These are phyloP conservation scores for Huso huso DNA, from an alignment of 2,797 vertebrate genomes.

Conservation along the genomic window DNA sequence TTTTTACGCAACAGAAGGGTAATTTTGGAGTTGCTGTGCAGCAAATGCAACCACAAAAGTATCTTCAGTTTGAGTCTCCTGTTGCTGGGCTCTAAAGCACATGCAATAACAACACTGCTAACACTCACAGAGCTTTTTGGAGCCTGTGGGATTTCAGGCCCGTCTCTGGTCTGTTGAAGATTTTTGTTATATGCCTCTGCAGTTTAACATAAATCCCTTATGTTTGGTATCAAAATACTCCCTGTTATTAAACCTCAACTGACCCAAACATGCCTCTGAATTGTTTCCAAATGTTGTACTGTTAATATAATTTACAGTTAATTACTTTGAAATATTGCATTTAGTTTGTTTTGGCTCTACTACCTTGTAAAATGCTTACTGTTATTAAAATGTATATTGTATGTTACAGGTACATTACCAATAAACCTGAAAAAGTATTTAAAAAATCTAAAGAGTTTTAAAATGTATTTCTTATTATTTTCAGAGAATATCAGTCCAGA, in stretches of 20 bases:
- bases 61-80: neutral
- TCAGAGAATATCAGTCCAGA: conserved; percentile 96
- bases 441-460: too few relatives aligned
- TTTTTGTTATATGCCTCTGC: conserved; percentile 24
- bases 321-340: conserved; percentile 26
- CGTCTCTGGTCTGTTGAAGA: conserved; percentile 15
- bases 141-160: conserved; percentile 14
- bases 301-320: conserved; percentile 31
- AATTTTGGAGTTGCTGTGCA: neutral
- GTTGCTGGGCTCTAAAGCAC: neutral
- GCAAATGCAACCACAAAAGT: neutral
- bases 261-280: conserved; percentile 26
- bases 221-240: conserved; percentile 33
- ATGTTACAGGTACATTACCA: neutral
- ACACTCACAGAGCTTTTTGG: neutral
- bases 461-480: conserved; percentile 10
- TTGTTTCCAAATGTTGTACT: conserved; percentile 22
- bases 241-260: conserved; percentile 14
- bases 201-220: conserved; percentile 22
- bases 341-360: conserved; percentile 26
- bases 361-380: neutral
- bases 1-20: neutral
- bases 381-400: neutral
- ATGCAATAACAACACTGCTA: neutral
- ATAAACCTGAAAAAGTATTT: too few relatives aligned